Evolutionary conservation across 2,797 vertebrate species (phyloP).

Genomic region (Lutra lutra): DNA sequence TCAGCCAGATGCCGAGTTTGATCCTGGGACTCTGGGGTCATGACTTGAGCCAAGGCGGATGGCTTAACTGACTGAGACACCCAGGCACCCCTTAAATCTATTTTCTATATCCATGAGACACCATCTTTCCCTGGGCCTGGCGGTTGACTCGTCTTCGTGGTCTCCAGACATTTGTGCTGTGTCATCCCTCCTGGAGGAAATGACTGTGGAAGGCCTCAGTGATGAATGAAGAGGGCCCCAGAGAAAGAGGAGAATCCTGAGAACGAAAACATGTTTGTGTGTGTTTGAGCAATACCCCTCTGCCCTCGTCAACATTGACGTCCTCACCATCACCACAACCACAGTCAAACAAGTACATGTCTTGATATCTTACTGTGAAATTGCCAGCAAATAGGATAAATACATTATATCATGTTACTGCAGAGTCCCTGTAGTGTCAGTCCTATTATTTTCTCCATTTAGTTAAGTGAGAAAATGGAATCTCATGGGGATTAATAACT

Average conservation of each 20-base stretch:
- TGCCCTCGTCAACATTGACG: not conserved
- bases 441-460: not conserved
- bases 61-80: no score
- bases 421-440: not conserved
- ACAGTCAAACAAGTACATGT: not conserved
- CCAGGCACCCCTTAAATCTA: not conserved
- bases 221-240: not conserved
- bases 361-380: not conserved
- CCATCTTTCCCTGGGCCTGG: not conserved
- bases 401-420: not conserved
- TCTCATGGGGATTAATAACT: not conserved
- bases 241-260: not conserved
- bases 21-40: no score
- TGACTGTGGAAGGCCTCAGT: not conserved
- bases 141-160: not conserved
- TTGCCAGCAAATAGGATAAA: not conserved
- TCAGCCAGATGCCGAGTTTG: no score
- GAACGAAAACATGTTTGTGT: not conserved
- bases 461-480: not conserved
- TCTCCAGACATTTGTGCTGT: not conserved
- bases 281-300: fast-evolving
- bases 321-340: not conserved
- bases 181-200: not conserved
- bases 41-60: no score
- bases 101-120: not conserved